These are phyloP conservation scores for Barbus barbus DNA, from an alignment of 2,113 vertebrate genomes.

Conservation along the genomic window DNA sequence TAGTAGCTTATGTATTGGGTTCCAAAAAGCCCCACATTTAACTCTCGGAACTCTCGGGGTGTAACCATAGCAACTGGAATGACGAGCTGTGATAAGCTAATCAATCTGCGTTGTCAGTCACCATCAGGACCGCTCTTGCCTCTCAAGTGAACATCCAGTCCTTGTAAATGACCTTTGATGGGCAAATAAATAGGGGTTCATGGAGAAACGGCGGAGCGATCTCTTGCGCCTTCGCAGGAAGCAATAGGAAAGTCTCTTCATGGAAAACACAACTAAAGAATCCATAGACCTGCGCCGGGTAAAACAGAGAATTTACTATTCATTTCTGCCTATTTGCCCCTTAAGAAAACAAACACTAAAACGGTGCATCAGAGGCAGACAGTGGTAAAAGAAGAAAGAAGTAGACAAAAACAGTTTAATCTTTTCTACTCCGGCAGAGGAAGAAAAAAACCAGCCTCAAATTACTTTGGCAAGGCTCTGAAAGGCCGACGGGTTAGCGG, in stretches of 20 bases:
- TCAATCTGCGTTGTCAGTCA: background rate
- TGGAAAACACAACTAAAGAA: no score
- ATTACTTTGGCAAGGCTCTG: slow-evolving; percentile 76
- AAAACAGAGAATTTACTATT: slow-evolving; percentile 12
- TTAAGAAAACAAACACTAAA: no score
- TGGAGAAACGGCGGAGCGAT: background rate
- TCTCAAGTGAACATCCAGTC: slow-evolving; percentile 9
- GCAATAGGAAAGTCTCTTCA: background rate
- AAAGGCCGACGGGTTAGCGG: slow-evolving; percentile 74
- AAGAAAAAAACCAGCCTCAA: slow-evolving; percentile 69
- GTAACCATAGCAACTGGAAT: slow-evolving; percentile 29
- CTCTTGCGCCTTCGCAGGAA: background rate
- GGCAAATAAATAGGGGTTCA: background rate
- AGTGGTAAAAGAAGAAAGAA: slow-evolving; percentile 53
- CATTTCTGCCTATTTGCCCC: background rate
- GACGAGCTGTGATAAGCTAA: background rate
- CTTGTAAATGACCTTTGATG: slow-evolving; percentile 22
- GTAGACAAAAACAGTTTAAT: slow-evolving; percentile 75
- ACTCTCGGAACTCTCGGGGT: background rate
- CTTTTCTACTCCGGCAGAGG: slow-evolving; percentile 72
- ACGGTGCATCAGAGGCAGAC: slow-evolving; percentile 42
- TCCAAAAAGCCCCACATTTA: background rate
- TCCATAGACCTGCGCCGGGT: no score
- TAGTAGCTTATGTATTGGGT: background rate
- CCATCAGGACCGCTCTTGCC: background rate